These are phyloP conservation scores for Upupa epops DNA, from an alignment of 2,113 vertebrate genomes.

Conservation along the genomic window DNA sequence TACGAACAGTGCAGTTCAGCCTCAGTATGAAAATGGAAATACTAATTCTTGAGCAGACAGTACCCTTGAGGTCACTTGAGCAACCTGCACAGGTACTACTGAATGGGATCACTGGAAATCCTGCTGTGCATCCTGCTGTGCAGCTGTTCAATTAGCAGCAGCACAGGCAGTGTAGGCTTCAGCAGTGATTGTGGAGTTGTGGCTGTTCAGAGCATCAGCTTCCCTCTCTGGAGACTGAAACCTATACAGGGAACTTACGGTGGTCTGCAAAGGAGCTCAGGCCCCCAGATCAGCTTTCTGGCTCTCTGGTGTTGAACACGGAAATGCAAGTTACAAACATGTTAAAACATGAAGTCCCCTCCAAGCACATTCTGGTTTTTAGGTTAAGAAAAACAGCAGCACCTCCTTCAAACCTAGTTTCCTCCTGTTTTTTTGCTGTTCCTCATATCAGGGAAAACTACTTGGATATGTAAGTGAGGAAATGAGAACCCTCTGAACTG, in stretches of 20 bases:
- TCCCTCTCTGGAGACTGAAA: not conserved
- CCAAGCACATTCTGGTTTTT: not conserved
- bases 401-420: not conserved
- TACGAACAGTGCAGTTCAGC: not conserved
- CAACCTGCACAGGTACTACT: not conserved
- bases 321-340: not conserved
- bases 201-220: not conserved
- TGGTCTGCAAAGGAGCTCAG: not conserved
- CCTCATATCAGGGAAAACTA: not conserved
- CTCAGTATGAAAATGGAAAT: not conserved
- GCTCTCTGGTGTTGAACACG: rapidly evolving
- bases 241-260: rapidly evolving
- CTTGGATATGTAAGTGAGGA: rapidly evolving
- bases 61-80: not conserved
- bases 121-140: rapidly evolving
- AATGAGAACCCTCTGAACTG: not conserved
- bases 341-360: not conserved
- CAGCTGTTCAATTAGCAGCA: not conserved
- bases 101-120: not conserved
- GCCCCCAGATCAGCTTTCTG: not conserved
- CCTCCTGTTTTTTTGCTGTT: not conserved
- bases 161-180: rapidly evolving
- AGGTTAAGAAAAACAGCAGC: not conserved
- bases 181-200: rapidly evolving
- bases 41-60: not conserved